Conservation (phyloP, 2,888 invertebrate genomes). For the Chrysolina haemoptera region DNA sequence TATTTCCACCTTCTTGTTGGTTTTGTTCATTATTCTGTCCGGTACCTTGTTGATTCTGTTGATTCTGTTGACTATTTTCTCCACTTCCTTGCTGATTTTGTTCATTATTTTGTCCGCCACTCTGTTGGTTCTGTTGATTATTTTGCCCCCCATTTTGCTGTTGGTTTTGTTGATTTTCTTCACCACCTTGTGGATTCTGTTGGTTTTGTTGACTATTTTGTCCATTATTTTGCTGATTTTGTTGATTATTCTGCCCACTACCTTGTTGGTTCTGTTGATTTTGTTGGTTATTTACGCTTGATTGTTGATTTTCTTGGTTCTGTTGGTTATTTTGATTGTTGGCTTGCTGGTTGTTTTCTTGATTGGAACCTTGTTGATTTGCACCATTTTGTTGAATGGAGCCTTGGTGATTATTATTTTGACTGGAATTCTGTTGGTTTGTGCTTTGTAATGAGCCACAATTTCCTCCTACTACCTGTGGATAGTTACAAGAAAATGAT, state of each 20-base stretch:
- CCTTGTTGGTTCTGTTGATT: constrained; percentile 29
- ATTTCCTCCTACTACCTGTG: constrained; percentile 71
- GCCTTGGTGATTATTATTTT: constrained; percentile 7
- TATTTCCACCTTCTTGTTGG: constrained; percentile 22
- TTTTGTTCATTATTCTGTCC: constrained; percentile 35
- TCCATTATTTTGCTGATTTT: constrained; percentile 25
- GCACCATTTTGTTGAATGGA: constrained; percentile 36
- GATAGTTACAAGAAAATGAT: constrained; percentile 80
- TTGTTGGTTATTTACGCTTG: constrained; percentile 35
- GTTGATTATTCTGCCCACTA: constrained; percentile 10
- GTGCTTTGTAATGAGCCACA: constrained; percentile 30
- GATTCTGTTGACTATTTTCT: constrained; percentile 30
- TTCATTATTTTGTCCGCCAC: constrained; percentile 36
- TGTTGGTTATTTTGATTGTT: constrained; percentile 37
- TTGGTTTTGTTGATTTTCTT: constrained; percentile 24
- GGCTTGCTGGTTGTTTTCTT: constrained; percentile 32
- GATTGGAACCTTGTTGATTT: constrained; percentile 29
- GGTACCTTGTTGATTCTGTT: constrained; percentile 30
- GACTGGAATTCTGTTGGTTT: constrained; percentile 12
- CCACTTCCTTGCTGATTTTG: constrained; percentile 42
- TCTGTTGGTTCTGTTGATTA: constrained; percentile 40
- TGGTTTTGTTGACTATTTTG: constrained; percentile 34
- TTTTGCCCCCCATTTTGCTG: constrained; percentile 34
- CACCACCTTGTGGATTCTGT: constrained; percentile 29
- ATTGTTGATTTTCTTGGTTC: constrained; percentile 18